A percentile compares a stretch with the other conserved stretches of the same genome.
phyloP scores from a whole-genome alignment of 2,113 vertebrate species.

The Agelaius phoeniceus region DNA sequence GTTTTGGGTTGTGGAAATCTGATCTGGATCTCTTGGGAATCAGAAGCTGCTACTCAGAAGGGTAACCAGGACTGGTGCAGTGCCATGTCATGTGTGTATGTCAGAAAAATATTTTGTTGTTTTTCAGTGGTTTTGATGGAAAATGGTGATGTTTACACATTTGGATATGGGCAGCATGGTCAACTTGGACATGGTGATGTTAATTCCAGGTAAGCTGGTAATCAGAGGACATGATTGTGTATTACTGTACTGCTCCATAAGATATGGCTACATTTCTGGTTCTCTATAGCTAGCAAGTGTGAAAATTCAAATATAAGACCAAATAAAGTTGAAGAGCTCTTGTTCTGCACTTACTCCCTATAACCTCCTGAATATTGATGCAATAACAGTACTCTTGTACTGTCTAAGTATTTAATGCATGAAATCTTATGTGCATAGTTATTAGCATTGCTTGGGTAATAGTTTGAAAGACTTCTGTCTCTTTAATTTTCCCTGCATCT shows the following conservation, averaged over 20 bases:
- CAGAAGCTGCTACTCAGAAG: neutral
- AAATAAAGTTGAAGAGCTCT: neutral
- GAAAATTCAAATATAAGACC: neutral
- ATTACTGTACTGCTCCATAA: neutral
- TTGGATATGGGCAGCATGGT: conserved; percentile 97
- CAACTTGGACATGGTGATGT: conserved; percentile 97
- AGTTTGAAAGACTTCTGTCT: neutral
- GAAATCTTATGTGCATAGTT: neutral
- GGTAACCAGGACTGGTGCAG: neutral
- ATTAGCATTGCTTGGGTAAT: neutral
- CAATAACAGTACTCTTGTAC: neutral
- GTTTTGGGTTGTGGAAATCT: neutral
- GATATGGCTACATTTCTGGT: neutral
- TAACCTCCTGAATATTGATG: neutral
- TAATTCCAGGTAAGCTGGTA: conserved; percentile 88
- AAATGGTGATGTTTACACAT: conserved; percentile 97
- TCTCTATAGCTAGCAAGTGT: neutral
- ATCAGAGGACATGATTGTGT: neutral
- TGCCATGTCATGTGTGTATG: neutral
- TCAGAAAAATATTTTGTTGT: neutral
- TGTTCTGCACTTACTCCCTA: neutral
- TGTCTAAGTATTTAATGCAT: neutral
- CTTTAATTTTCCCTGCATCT: neutral
- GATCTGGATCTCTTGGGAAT: neutral
- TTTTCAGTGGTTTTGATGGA: conserved; percentile 96